Conservation (phyloP, 2,888 invertebrate genomes). For the Zonitis immaculata region DNA sequence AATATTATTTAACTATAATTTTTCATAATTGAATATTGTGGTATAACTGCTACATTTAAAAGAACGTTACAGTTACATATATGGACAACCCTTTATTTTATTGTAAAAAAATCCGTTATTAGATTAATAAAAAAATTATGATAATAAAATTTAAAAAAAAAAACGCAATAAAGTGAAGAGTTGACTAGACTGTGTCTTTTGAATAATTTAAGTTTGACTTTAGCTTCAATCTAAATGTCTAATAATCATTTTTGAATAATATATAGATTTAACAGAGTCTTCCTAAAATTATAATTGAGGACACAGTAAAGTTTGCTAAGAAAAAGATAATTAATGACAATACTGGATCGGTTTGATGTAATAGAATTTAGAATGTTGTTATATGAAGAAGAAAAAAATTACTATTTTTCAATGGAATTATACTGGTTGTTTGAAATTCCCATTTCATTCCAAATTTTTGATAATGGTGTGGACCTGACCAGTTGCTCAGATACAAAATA, state of each 20-base stretch:
- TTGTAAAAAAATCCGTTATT: no score
- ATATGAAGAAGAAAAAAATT: no score
- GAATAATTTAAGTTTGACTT: conserved; percentile 28
- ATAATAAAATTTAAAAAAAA: not conserved
- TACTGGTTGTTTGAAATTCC: not conserved
- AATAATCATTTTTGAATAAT: no score
- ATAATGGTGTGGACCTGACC: conserved; percentile 35
- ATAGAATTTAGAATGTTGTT: conserved; percentile 12
- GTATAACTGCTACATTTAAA: conserved; percentile 24
- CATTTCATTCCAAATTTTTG: conserved; percentile 7
- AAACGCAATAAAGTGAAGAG: conserved; percentile 10
- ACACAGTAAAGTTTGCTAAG: conserved; percentile 28
- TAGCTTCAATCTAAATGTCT: conserved; percentile 24
- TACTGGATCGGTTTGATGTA: conserved; percentile 28
- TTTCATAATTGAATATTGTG: conserved; percentile 21
- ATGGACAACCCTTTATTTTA: conserved; percentile 2
- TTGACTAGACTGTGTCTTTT: conserved; percentile 28
- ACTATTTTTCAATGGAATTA: conserved; percentile 8
- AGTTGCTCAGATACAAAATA: conserved; percentile 32
- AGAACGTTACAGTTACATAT: conserved; percentile 12
- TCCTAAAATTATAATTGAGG: conserved; percentile 30
- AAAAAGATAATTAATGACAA: conserved; percentile 21
- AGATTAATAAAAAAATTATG: no score
- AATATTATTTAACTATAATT: conserved; percentile 6
- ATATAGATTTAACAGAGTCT: conserved; percentile 22